phyloP scores from a whole-genome alignment of 2,113 vertebrate species.

The Equus quagga region DNA sequence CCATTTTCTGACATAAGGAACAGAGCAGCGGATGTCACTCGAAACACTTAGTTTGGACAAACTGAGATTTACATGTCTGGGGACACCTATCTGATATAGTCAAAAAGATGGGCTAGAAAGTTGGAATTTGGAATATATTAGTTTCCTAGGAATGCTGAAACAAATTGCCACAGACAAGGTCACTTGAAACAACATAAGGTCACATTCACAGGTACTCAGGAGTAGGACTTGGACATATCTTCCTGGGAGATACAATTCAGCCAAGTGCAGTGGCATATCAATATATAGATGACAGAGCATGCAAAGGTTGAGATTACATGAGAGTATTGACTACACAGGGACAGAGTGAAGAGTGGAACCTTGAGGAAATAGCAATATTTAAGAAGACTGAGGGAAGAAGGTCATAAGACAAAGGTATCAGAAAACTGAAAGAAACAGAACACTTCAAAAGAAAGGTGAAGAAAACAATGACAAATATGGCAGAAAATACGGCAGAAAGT shows the following conservation, averaged over 20 bases:
- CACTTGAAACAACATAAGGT: neutral
- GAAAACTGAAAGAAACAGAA: neutral
- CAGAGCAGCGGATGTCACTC: neutral
- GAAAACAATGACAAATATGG: neutral
- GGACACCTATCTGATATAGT: neutral
- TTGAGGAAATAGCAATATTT: neutral
- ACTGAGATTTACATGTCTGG: neutral
- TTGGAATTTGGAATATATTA: neutral
- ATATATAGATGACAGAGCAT: neutral
- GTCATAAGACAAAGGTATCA: too few species aligned
- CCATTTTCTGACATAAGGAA: neutral
- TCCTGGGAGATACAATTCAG: neutral
- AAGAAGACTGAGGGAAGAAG: neutral
- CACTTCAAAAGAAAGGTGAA: neutral
- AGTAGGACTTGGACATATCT: neutral
- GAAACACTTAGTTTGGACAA: neutral
- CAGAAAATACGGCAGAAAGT: neutral
- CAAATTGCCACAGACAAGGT: neutral
- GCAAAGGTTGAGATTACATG: neutral
- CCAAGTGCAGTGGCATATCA: neutral
- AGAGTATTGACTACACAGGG: neutral
- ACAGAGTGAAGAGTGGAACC: neutral
- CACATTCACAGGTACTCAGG: neutral
- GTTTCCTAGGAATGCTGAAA: neutral
- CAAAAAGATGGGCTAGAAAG: neutral